Base-by-base conservation (phyloP, 2,888 invertebrate genomes). In the Philonicus albiceps region DNA sequence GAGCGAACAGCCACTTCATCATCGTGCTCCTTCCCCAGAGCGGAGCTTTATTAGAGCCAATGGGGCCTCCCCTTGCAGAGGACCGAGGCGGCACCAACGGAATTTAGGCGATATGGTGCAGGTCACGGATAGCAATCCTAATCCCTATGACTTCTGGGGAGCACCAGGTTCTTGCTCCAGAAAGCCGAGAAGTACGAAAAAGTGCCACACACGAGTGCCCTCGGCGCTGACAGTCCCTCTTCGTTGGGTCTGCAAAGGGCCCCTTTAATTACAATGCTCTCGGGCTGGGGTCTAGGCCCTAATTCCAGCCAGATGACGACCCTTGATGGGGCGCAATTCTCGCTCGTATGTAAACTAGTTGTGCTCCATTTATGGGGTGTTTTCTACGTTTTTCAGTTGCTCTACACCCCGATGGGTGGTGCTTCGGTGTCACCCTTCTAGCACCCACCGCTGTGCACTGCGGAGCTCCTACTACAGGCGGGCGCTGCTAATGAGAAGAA, bases 401-500 rank as follows among this genome's bases (percentile, higher is more conserved):
- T 80, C 53, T 53, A 80, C 80, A 19, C 31, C 30, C 31, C 74
- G 7, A 31, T 31, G 22, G 22, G 43, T 27, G 19, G 30, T 34
- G 64, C 64, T 64, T 64, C 31, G 31, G 3, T 83, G 83, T 83
- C 83, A 72, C 64, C 64, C 34, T 83, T 64, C 34, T 34, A 34
- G 72, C 64, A 16, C 22, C 83, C 22, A 34, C 19, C 22, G 34
- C 83, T 49, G 40, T 64, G 64, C 64, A 64, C 64, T 11, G 49
- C 11, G 64, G 22, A 22, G 19, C 7, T 64, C 22, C 64, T 64
- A 27, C 64, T 64, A 22, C 8, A 64, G 3, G 22, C 22, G 64
- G 27, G 64, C 19, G 64, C 27, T 64, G 83, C 64, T 83, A 83
- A 83, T 83, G 83, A 83, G 64, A 83, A 83, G 83, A 83, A 72